These are phyloP conservation scores for Clarias batrachus DNA, from an alignment of 2,113 vertebrate genomes.

Conservation along the genomic window DNA sequence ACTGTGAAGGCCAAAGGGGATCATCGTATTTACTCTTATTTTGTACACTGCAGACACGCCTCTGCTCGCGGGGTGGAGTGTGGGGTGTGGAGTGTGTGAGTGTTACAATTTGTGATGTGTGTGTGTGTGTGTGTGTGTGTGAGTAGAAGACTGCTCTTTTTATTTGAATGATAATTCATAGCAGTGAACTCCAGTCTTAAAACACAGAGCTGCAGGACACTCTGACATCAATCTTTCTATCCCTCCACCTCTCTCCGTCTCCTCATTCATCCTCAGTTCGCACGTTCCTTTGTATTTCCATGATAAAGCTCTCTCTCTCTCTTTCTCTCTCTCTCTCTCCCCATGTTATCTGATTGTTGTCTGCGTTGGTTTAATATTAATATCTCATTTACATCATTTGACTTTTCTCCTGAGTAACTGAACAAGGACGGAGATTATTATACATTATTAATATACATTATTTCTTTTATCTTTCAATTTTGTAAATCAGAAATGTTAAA, in stretches of 20 bases:
- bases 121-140: no score
- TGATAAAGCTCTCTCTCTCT: no score
- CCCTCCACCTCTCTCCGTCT: no score
- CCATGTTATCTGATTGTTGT: not conserved
- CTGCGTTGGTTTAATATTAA: conserved; percentile 51
- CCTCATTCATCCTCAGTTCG: no score
- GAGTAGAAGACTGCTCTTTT: not conserved
- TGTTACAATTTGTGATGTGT: no score
- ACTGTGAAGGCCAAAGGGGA: no score
- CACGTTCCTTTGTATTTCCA: no score
- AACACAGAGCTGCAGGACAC: no score
- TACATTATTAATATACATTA: conserved; percentile 45
- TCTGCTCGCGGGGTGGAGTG: not conserved
- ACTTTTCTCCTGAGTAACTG: not conserved
- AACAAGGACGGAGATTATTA: conserved; percentile 25
- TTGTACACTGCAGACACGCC: not conserved
- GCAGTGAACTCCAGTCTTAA: no score
- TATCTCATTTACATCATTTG: conserved; percentile 47
- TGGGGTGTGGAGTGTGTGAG: no score
- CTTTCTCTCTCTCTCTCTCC: not conserved
- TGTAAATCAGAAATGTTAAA: not conserved
- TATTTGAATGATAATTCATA: not conserved
- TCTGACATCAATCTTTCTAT: no score
- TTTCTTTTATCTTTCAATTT: not conserved
- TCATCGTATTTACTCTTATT: no score